A percentile compares a stretch with the other conserved stretches of the same genome.
phyloP scores from a whole-genome alignment of 1,140 invertebrate species.

The Solenopsis fugax region DNA sequence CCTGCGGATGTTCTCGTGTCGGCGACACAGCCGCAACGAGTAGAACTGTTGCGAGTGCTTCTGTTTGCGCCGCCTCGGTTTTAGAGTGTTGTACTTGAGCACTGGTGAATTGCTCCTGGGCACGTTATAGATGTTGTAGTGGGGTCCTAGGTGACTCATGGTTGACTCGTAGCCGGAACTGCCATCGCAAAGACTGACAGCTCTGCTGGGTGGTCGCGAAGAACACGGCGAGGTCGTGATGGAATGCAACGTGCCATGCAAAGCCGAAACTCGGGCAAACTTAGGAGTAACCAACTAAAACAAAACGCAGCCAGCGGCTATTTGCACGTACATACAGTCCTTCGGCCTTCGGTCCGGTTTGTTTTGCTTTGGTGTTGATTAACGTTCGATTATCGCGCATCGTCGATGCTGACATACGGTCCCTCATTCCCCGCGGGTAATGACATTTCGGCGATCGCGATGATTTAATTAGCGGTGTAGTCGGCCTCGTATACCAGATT shows the following conservation, averaged over 20 bases:
- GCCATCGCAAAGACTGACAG: constrained; percentile 84
- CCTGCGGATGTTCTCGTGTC: constrained; percentile 75
- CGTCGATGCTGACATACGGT: background rate
- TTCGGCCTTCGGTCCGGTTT: background rate
- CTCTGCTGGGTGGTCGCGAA: constrained; percentile 83
- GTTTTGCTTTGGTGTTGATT: constrained; percentile 33
- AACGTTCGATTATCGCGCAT: constrained; percentile 51
- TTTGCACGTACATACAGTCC: constrained; percentile 46
- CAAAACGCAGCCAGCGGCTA: constrained; percentile 75
- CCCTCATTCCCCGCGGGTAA: constrained; percentile 24
- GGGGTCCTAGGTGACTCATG: constrained; percentile 86
- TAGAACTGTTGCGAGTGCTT: constrained; percentile 84
- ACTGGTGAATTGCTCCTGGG: constrained; percentile 84
- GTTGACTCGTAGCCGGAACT: constrained; percentile 89
- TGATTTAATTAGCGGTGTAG: constrained; percentile 42
- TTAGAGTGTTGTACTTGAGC: constrained; percentile 82
- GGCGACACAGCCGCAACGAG: constrained; percentile 82
- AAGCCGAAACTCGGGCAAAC: constrained; percentile 85
- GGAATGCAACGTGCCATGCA: constrained; percentile 84
- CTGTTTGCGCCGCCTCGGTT: constrained; percentile 82
- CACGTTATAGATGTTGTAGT: constrained; percentile 83
- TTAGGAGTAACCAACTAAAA: constrained; percentile 86
- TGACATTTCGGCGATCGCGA: constrained; percentile 31
- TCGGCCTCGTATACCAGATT: constrained; percentile 37
- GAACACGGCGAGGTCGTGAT: constrained; percentile 80